Base-by-base conservation (phyloP, 2,797 vertebrate species). In the Melopsittacus undulatus region DNA sequence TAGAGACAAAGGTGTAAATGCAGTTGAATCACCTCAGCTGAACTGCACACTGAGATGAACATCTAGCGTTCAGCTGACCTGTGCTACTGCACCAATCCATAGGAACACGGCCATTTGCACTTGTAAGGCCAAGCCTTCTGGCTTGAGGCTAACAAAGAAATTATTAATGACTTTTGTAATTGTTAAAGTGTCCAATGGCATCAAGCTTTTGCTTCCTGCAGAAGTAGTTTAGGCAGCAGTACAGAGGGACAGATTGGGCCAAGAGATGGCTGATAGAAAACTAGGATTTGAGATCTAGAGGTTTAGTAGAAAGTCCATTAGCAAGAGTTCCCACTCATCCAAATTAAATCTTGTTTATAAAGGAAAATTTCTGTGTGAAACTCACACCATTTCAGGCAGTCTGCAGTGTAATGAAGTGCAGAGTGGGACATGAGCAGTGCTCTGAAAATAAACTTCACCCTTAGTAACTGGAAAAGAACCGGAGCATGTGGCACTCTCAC, bases 101-200 rank as follows among this genome's bases (percentile, higher is more conserved):
- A 9, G 45, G 9, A 43, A 9, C 2, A 0, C 7, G 73, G 48
- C 23, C 1, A 0, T 73, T 64, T 10, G 27, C 34, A 9, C 49
- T 26, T 11, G 1, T 13, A 32, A 38, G 62, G 43, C 24, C n/a
- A 12, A 12, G 20, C 29, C 24, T 51, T 42, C 64, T 48, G n/a
- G 29, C 27, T 13, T 62, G 36, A 27, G 20, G 8, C 20, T 61
- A 49, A 69, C 24, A 21, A 61, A 26, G 32, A 23, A 64, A 54
- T 48, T 57, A 8, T 62, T 52, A 40, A 56, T n/a, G 42, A 32
- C 4, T 19, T 15, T 43, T 36, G 34, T 49, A 7, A 48, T 52
- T 87, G 61, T 70, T 43, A 5, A 61, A 67, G 14, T 43, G 30
- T 40, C 42, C 43, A n/a, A 42, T 80, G 64, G 27, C 45, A 51